Evolutionary conservation across 2,113 vertebrate genomes (phyloP).

Genomic region (Pagrus major): DNA sequence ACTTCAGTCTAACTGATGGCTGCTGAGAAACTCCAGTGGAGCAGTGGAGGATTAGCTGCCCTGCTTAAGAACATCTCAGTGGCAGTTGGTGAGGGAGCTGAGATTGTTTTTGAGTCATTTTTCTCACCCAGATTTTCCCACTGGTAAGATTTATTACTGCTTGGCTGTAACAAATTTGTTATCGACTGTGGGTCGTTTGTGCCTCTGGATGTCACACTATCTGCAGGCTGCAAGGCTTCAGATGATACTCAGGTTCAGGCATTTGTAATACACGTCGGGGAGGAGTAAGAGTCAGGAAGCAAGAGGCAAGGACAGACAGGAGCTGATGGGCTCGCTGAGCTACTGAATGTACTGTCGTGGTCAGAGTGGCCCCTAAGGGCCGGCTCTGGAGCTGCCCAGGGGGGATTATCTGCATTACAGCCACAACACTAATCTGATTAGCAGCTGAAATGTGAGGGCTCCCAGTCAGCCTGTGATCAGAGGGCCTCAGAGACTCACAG

Average conservation of each 20-base stretch:
- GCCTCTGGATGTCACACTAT: constrained; percentile 11
- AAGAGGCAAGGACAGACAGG: neutral
- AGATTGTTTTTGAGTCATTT: constrained; percentile 37
- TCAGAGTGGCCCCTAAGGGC: constrained; percentile 35
- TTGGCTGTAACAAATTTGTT: constrained; percentile 18
- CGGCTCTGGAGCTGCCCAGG: constrained; percentile 30
- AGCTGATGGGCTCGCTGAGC: constrained; percentile 25
- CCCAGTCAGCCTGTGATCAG: constrained; percentile 56
- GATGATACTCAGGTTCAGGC: neutral
- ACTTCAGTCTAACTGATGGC: constrained; percentile 34
- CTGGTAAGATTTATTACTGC: constrained; percentile 27
- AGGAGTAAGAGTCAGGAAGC: constrained; percentile 8
- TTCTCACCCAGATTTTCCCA: constrained; percentile 15
- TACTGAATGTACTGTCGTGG: constrained; percentile 18
- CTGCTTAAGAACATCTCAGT: constrained; percentile 32
- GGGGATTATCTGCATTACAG: constrained; percentile 74
- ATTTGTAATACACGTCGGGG: neutral
- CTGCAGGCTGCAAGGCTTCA: constrained; percentile 23
- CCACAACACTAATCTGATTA: constrained; percentile 78
- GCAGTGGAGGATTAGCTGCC: constrained; percentile 12
- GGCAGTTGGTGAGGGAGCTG: constrained; percentile 7
- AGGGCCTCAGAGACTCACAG: constrained; percentile 39
- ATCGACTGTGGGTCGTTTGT: constrained; percentile 4
- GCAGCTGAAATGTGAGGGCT: constrained; percentile 69
- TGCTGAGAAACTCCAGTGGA: constrained; percentile 43